phyloP scores from a whole-genome alignment of 2,888 invertebrate species.

The Dynastes maya region DNA sequence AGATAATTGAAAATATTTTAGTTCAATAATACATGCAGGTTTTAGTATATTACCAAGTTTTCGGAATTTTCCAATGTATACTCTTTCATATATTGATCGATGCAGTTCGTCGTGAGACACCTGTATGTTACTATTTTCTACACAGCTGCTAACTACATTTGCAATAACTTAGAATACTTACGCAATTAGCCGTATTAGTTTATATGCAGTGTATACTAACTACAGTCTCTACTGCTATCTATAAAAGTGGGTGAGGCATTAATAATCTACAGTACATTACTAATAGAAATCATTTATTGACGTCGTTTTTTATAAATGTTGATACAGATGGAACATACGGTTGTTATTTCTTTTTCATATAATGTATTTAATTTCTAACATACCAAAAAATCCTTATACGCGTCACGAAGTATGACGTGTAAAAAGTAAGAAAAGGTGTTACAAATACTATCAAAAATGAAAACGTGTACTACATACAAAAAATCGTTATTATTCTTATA shows the following conservation, averaged over 20 bases:
- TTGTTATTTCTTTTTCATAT: neutral
- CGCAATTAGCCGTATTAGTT: neutral
- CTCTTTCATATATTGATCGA: too few species aligned
- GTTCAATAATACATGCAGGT: too few species aligned
- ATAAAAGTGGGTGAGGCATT: slow-evolving; percentile 41
- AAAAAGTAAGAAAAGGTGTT: neutral
- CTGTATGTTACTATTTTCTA: too few species aligned
- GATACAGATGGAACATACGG: slow-evolving; percentile 53
- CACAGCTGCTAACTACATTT: too few species aligned
- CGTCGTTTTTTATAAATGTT: slow-evolving; percentile 53
- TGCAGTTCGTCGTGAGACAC: too few species aligned
- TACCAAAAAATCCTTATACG: slow-evolving; percentile 49
- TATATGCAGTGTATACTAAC: neutral
- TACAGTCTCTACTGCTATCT: neutral
- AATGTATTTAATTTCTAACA: slow-evolving; percentile 32
- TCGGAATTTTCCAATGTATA: too few species aligned
- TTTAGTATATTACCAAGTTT: too few species aligned
- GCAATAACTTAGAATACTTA: slow-evolving; percentile 17
- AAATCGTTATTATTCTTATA: neutral
- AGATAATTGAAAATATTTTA: too few species aligned
- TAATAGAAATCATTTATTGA: slow-evolving; percentile 50
- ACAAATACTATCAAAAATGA: slow-evolving; percentile 6
- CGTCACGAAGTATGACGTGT: neutral
- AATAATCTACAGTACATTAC: slow-evolving; percentile 50
- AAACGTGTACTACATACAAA: neutral